These are phyloP conservation scores for Uropetala carovei DNA, from an alignment of 2,888 invertebrate species.

Conservation along the genomic window DNA sequence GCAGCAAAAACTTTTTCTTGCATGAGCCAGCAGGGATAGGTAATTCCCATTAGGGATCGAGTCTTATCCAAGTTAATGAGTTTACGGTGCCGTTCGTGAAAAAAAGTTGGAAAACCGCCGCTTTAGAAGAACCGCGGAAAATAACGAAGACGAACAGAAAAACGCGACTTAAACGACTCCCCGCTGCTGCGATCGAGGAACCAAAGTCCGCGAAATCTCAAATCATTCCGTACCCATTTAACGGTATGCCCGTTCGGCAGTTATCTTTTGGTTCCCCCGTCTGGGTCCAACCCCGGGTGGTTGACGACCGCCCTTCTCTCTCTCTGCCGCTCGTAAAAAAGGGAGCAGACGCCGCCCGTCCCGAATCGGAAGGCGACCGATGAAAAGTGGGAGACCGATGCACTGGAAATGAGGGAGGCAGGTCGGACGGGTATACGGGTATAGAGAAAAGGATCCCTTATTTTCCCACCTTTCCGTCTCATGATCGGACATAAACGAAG, in stretches of 20 bases:
- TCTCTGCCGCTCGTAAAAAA: not conserved
- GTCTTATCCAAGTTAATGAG: too few relatives aligned
- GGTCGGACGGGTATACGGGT: too few relatives aligned
- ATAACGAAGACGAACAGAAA: not conserved
- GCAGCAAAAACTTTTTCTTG: too few relatives aligned
- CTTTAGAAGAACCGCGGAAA: too few relatives aligned
- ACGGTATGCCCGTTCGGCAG: not conserved
- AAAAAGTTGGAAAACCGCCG: too few relatives aligned
- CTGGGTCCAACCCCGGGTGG: not conserved
- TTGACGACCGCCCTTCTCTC: not conserved
- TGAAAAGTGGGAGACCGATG: not conserved
- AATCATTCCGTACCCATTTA: not conserved
- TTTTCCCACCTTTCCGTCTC: not conserved
- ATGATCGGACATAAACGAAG: not conserved
- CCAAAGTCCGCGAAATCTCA: not conserved
- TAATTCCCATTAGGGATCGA: too few relatives aligned
- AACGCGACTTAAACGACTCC: not conserved
- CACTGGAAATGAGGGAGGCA: not conserved
- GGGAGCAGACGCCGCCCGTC: not conserved
- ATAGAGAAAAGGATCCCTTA: too few relatives aligned
- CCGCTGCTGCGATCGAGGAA: not conserved
- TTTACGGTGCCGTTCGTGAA: too few relatives aligned
- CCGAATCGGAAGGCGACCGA: not conserved
- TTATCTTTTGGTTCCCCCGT: not conserved
- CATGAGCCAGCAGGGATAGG: too few relatives aligned